Evolutionary conservation across 2,888 invertebrate species (phyloP).

Genomic region (Sesia apiformis): DNA sequence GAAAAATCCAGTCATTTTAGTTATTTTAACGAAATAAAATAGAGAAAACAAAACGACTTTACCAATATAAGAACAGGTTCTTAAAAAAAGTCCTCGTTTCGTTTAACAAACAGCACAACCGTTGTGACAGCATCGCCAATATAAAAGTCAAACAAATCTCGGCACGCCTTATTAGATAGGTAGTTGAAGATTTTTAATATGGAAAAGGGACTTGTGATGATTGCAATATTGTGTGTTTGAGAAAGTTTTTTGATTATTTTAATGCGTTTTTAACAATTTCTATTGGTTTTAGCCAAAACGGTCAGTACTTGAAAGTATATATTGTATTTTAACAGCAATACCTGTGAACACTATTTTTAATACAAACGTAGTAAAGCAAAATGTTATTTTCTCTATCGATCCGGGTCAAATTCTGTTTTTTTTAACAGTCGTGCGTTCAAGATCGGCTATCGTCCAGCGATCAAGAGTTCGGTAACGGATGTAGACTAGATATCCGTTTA

Average conservation of each 20-base stretch:
- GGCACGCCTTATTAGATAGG: background rate
- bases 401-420: constrained; percentile 33
- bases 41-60: constrained; percentile 33
- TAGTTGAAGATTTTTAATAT: background rate
- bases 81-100: constrained; percentile 37
- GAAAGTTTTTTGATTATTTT: too few species aligned
- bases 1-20: constrained; percentile 10
- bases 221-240: too few species aligned
- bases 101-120: constrained; percentile 32
- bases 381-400: constrained; percentile 25
- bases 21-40: constrained; percentile 20
- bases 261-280: too few species aligned
- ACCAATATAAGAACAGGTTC: constrained; percentile 37
- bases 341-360: too few species aligned
- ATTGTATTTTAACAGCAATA: too few species aligned
- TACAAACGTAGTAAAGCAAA: constrained; percentile 1
- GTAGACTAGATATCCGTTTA: constrained; percentile 22
- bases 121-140: constrained; percentile 31
- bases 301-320: too few species aligned
- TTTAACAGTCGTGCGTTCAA: constrained; percentile 39
- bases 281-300: too few species aligned
- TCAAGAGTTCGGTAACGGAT: constrained; percentile 34
- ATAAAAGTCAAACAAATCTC: background rate
- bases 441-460: constrained; percentile 46
- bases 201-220: too few species aligned